Evolutionary conservation across 2,888 invertebrate species (phyloP).

Genomic region (Hermaeophaga mercurialis): DNA sequence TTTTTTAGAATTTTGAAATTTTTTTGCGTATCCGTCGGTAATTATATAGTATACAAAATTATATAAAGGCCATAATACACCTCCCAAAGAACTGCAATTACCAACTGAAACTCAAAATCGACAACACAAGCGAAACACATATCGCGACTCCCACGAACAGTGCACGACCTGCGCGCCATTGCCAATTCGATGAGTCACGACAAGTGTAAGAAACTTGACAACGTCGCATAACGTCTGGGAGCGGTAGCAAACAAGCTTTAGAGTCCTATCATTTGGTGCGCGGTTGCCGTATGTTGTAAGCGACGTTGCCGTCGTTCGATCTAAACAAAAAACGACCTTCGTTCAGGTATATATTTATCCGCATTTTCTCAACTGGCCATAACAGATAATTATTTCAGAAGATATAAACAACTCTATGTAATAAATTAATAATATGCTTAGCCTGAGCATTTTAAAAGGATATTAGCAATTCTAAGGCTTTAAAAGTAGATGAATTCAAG

Average conservation of each 20-base stretch:
- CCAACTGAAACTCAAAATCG: conserved; percentile 8
- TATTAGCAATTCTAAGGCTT: neutral
- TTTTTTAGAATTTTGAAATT: too few species aligned
- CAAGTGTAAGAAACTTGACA: conserved; percentile 3
- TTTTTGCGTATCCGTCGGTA: too few species aligned
- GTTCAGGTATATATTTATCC: neutral
- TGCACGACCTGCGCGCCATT: conserved; percentile 13
- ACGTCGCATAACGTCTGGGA: conserved; percentile 2
- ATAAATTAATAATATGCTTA: neutral
- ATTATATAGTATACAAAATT: too few species aligned
- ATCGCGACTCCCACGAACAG: conserved; percentile 7
- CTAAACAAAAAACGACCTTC: conserved; percentile 3
- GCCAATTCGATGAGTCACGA: conserved; percentile 1
- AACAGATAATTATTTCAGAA: neutral
- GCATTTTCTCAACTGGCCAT: neutral
- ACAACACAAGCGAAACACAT: neutral
- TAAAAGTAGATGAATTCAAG: too few species aligned
- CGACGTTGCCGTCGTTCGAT: neutral
- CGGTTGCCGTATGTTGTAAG: neutral
- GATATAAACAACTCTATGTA: neutral
- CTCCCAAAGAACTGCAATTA: conserved; percentile 7
- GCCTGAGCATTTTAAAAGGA: neutral
- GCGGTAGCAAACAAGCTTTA: conserved; percentile 6
- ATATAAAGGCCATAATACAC: too few species aligned
- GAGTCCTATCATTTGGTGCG: neutral